Evolutionary conservation across 2,888 invertebrate species (phyloP), one percentile per base, ranked within the genome.

Genomic region (Sclerodermus sp.): DNA sequence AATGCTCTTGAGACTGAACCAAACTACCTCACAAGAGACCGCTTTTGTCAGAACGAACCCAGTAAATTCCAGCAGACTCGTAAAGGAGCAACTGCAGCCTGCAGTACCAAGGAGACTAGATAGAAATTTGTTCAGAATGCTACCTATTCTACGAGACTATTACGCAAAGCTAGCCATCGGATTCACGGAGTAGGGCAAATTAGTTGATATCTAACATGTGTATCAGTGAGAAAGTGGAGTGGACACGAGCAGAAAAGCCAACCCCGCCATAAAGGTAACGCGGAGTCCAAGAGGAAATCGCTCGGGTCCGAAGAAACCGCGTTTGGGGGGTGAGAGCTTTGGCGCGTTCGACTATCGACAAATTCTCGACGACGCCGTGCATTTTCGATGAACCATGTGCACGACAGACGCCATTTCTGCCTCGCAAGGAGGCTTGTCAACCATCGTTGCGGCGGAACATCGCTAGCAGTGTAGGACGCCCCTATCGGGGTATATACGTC

Each of bases 351-450:
- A 39, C 44, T 51, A 52, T 51, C 30, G 32, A 36, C 49, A 41
- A 17, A 55, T 55, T 37, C 40, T 47, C 49, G 50, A 54, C 36
- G 48, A 34, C 34, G 50, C 51, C 45, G 47, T 53, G 51, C 51
- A 56, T 57, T 57, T 63, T 62, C 56, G 45, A 47, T 45, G 49
- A 59, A 64, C 73, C 73, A 73, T 73, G 72, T 72, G 73, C 70
- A 70, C 67, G 63, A 59, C 50, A 55, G 68, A 72, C 74, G 74
- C 74, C 74, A 75, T 74, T 74, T 70, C 67, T 66, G 66, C 57
- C 49, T 58, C 54, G 60, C 62, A 63, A 56, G 64, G 64, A 71
- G 69, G 71, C 67, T 73, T 73, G 73, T 73, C 72, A 72, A 71
- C 66, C 66, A 69, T 67, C 68, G 62, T 63, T 62, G 67, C 65